Evolutionary conservation across 2,888 invertebrate genomes (phyloP).

Genomic region (Rutpela maculata): DNA sequence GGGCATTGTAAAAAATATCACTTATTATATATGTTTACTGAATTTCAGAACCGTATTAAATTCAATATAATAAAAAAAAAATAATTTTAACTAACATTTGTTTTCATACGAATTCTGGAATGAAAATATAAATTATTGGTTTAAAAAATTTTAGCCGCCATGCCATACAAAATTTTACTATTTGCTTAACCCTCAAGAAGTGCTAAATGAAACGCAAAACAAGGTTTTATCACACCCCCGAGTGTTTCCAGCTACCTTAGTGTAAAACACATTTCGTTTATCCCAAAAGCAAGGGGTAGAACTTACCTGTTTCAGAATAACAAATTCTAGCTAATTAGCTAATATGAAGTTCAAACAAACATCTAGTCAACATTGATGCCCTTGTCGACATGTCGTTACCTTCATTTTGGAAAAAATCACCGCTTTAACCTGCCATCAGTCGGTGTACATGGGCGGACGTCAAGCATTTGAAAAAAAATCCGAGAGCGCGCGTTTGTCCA

Average conservation of each 20-base stretch:
- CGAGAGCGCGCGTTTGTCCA: slow-evolving; percentile 62
- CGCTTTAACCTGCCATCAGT: slow-evolving; percentile 12
- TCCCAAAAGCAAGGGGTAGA: slow-evolving; percentile 11
- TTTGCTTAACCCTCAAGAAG: slow-evolving; percentile 21
- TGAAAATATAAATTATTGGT: background rate
- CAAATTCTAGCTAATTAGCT: slow-evolving; percentile 29
- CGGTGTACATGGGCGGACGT: slow-evolving; percentile 32
- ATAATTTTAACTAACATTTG: too few relatives aligned
- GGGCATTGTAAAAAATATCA: too few relatives aligned
- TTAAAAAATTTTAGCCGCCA: background rate
- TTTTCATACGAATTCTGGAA: too few relatives aligned
- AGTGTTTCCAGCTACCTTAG: slow-evolving; percentile 2
- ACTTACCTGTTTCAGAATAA: slow-evolving; percentile 26
- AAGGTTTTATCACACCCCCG: slow-evolving; percentile 15
- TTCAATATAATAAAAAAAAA: too few relatives aligned
- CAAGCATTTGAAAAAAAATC: slow-evolving; percentile 55
- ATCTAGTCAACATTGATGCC: slow-evolving; percentile 6
- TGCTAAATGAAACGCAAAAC: slow-evolving; percentile 27
- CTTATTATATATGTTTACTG: too few relatives aligned
- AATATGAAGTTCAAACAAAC: slow-evolving; percentile 5
- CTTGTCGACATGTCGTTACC: slow-evolving; percentile 33
- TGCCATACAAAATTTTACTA: background rate
- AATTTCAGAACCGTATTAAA: too few relatives aligned
- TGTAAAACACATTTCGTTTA: background rate
- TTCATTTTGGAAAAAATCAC: slow-evolving; percentile 10